Base-by-base conservation (phyloP, 2,888 invertebrate genomes). In the Tanypteryx hageni region DNA sequence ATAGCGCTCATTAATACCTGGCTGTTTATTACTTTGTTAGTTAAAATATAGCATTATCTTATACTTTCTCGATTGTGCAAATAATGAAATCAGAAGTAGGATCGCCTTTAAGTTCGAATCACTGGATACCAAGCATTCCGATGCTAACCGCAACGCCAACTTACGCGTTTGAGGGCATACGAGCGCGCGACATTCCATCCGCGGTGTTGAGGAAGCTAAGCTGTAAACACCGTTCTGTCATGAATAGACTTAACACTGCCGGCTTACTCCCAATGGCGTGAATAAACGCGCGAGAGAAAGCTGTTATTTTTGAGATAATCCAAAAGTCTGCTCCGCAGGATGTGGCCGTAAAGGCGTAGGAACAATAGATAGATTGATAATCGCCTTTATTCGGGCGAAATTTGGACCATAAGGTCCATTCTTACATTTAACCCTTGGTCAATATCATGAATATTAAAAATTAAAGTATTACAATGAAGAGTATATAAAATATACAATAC, bases 131-230 rank as follows among this genome's bases (percentile, higher is more conserved):
- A 76, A 22, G 76, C 76, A 22, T 27, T 22, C 22, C 11, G 22
- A n/a, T 27, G n/a, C 10, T 22, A 76, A 76, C 22, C 22, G 1
- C 5, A 22, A 76, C 76, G 27, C 27, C 11, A 76, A 22, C 76
- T 76, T 22, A 76, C 27, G n/a, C 76, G 22, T 76, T 76, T 76
- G 76, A 76, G 27, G 76, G 76, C 27, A 76, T 76, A n/a, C 22
- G n/a, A n/a, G n/a, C n/a, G n/a, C n/a, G 76, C 27, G 76, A 27
- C n/a, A 76, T 76, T 76, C 76, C 76, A 76, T 22, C 76, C 76
- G 27, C 76, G n/a, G n/a, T 27, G 76, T 76, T 76, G n/a, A n/a
- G n/a, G n/a, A n/a, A n/a, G n/a, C n/a, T 64, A 64, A 61, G 64
- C 64, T 27, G 76, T 22, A 27, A 10, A 10, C 27, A 76, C 27